Evolutionary conservation across 2,113 vertebrate species (phyloP).

Genomic region (Charadrius vociferus): DNA sequence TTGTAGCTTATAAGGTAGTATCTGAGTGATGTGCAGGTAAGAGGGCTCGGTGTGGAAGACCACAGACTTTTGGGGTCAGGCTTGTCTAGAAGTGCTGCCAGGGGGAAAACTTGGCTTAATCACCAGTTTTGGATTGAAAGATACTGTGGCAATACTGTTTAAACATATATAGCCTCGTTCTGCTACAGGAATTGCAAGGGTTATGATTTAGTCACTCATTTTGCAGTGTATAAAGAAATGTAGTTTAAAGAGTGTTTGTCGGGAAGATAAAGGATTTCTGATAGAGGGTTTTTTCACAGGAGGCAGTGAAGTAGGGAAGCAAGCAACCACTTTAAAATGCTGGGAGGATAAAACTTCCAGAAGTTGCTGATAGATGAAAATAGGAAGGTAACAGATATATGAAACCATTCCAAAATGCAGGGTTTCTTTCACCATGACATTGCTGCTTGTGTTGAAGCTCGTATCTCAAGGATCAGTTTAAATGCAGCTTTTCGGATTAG

Average conservation of each 20-base stretch:
- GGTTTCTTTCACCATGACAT: neutral
- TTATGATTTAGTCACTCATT: neutral
- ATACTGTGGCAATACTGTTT: neutral
- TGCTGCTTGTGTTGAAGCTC: neutral
- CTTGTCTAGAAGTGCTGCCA: neutral
- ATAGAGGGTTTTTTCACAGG: neutral
- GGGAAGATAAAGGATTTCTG: neutral
- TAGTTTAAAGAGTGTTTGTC: neutral
- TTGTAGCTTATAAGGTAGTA: neutral
- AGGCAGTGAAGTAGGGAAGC: neutral
- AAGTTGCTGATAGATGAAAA: neutral
- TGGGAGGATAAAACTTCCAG: neutral
- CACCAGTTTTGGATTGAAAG: neutral
- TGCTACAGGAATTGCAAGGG: neutral
- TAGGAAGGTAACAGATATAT: neutral
- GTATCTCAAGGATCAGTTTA: neutral
- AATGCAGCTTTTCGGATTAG: neutral
- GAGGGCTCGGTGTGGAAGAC: neutral
- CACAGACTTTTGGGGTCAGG: neutral
- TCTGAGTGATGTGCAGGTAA: neutral
- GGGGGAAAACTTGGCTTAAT: neutral
- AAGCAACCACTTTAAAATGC: neutral
- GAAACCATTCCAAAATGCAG: neutral
- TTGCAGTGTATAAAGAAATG: neutral
- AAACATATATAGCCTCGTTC: neutral